Base-by-base conservation (phyloP, 2,113 vertebrate species). In the Lasiurus cinereus region DNA sequence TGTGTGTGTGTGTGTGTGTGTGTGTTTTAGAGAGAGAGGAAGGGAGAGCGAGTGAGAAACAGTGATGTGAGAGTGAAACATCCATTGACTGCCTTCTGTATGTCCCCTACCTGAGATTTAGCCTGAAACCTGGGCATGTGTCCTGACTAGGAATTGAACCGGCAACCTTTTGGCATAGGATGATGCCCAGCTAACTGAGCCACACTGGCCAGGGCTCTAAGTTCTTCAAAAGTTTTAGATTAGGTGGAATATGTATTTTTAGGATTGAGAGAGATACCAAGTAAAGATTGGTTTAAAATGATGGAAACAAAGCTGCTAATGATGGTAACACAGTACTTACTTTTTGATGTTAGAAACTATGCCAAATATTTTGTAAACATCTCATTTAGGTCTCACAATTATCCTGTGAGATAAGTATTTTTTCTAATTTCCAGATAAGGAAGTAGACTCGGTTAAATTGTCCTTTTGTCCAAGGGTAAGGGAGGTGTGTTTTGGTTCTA, bases 251-350 rank as follows among this genome's bases (percentile, higher is more conserved):
- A 18, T 93, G 27, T 84, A 6, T 39, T 93, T 16, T 67, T 5
- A 89, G 48, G 29, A 72, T 27, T 89, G n/a, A 59, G 56, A 93
- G 69, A 88, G 83, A 74, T 86, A 56, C 39, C 74, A 77, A 94
- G 18, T 88, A 93, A 94, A 82, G 50, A 84, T 84, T 52, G 46
- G 8, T 94, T 94, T 87, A 92, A 84, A 87, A 52, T 90, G 76
- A 52, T 90, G 76, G 76, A 69, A 95, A 79, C 16, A 15, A 91
- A 84, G 76, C 80, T 66, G 10, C 33, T 89, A 82, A 62, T 76
- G 5, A 80, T 91, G 21, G 33, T 66, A 84, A 36, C 6, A 14
- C 73, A 84, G 50, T 50, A 8, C 29, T 87, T 89, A 31, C 21
- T 64, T 73, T 21, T 72, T 88, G 66, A 56, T 91, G 18, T 90